phyloP scores from a whole-genome alignment of 2,797 vertebrate genomes.

The Diplodus sargus region DNA sequence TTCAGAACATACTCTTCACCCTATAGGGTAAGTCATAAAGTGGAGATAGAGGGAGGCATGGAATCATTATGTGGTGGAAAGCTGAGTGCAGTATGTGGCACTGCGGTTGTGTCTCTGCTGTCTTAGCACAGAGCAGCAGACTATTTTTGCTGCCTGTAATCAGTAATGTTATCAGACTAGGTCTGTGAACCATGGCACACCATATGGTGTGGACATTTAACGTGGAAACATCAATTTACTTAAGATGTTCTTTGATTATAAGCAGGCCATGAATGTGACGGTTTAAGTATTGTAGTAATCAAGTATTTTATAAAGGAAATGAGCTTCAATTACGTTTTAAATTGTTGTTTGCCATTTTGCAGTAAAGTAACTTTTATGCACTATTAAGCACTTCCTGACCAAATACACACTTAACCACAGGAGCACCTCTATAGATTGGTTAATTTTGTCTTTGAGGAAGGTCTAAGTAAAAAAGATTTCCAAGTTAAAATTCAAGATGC shows the following conservation, averaged over 20 bases:
- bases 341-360: background rate
- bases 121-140: conserved; percentile 36
- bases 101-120: conserved; percentile 51
- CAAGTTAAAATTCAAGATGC: background rate
- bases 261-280: background rate
- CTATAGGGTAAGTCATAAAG: conserved; percentile 47
- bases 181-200: background rate
- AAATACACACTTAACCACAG: background rate
- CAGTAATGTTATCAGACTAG: conserved; percentile 45
- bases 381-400: background rate
- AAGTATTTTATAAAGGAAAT: conserved; percentile 4
- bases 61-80: conserved; percentile 64
- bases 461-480: background rate
- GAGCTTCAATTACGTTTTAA: background rate
- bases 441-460: background rate
- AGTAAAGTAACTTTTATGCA: background rate
- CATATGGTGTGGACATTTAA: conserved; percentile 20
- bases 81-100: conserved; percentile 38
- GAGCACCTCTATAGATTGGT: background rate
- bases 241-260: conserved; percentile 1
- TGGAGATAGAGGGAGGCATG: conserved; percentile 49
- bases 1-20: conserved; percentile 27
- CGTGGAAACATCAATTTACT: conserved; percentile 20
- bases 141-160: conserved; percentile 29
- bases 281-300: background rate